Evolutionary conservation across 1,140 invertebrate species (phyloP).

Genomic region (Vanessa tameamea): DNA sequence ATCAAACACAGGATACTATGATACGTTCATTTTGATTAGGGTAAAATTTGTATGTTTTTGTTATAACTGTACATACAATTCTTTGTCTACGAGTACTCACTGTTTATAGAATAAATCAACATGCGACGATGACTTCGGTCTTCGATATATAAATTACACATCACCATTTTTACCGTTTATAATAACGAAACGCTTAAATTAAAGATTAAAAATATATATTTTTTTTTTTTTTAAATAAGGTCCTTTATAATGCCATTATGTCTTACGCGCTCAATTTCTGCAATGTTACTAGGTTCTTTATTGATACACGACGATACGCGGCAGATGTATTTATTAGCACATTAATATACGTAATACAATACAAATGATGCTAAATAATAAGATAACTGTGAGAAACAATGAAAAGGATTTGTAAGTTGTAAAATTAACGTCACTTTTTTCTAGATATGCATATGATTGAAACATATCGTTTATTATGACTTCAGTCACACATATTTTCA

Average conservation of each 20-base stretch:
- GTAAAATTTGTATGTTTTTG: too few species aligned
- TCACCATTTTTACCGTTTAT: neutral
- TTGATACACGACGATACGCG: slow-evolving; percentile 2
- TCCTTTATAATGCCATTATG: slow-evolving; percentile 3
- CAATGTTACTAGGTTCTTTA: slow-evolving; percentile 15
- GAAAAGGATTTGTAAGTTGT: slow-evolving; percentile 13
- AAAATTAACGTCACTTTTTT: neutral
- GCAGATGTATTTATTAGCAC: slow-evolving; percentile 21
- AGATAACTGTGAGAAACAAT: slow-evolving; percentile 32
- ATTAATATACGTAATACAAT: slow-evolving; percentile 6
- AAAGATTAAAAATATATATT: neutral
- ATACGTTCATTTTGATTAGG: too few species aligned
- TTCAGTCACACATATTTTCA: too few species aligned
- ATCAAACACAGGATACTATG: too few species aligned
- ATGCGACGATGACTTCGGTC: neutral
- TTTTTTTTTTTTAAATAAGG: neutral
- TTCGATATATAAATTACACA: neutral
- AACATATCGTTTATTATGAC: too few species aligned
- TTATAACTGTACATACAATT: neutral
- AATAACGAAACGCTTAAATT: neutral
- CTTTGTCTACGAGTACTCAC: neutral
- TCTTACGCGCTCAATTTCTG: slow-evolving; percentile 1
- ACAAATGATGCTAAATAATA: slow-evolving; percentile 36
- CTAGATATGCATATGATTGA: too few species aligned
- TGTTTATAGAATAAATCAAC: neutral